A percentile compares a stretch with the other conserved stretches of the same genome.
phyloP scores from a whole-genome alignment of 2,797 vertebrate species.

The Schizopygopsis pylzovi region DNA sequence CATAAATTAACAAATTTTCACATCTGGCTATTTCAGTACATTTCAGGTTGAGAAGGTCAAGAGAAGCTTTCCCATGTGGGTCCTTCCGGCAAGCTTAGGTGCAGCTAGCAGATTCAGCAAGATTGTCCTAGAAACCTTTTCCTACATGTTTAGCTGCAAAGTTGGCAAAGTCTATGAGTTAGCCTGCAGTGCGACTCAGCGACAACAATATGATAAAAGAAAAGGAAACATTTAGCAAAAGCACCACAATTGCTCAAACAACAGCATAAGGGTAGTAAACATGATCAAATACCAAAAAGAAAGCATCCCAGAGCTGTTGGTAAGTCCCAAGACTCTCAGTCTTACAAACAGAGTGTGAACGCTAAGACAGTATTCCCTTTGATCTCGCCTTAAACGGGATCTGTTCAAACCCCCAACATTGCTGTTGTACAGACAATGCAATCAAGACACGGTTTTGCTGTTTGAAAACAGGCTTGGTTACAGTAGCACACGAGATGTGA shows the following conservation, averaged over 20 bases:
- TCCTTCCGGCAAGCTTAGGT: neutral
- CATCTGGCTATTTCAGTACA: constrained; percentile 36
- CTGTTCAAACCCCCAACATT: constrained; percentile 29
- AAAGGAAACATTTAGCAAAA: constrained; percentile 33
- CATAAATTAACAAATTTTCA: constrained; percentile 21
- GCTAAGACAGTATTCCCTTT: constrained; percentile 38
- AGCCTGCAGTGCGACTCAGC: constrained; percentile 6
- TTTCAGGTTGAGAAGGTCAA: constrained; percentile 14
- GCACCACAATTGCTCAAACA: neutral
- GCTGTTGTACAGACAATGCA: constrained; percentile 35
- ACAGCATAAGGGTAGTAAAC: constrained; percentile 3
- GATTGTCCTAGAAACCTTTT: constrained; percentile 13
- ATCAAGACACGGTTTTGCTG: constrained; percentile 9
- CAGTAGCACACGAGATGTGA: neutral
- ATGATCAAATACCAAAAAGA: constrained; percentile 14
- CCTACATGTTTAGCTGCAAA: neutral
- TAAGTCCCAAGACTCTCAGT: constrained; percentile 35
- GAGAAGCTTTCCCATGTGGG: constrained; percentile 31
- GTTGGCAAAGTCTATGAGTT: neutral
- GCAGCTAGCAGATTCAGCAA: constrained; percentile 46
- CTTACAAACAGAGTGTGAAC: constrained; percentile 36
- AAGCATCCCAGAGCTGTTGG: constrained; percentile 42
- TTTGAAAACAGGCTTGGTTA: constrained; percentile 16
- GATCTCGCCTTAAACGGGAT: constrained; percentile 33
- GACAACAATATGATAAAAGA: neutral